phyloP scores from a whole-genome alignment of 2,888 invertebrate species.

The Stictocephala bisonia region DNA sequence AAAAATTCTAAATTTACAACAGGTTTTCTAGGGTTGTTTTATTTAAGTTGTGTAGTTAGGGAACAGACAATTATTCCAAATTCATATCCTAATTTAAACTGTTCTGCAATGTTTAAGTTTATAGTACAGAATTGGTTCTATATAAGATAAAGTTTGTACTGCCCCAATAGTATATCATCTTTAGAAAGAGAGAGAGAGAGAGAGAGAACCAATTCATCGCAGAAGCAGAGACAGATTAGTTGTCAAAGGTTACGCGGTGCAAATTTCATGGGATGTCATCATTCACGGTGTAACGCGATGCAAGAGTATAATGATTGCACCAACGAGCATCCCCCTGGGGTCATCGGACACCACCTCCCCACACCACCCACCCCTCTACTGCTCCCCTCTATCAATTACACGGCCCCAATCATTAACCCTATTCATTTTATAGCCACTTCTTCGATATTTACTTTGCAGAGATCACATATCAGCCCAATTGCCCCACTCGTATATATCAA shows the following conservation, averaged over 20 bases:
- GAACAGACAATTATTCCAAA: no score
- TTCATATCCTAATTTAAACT: no score
- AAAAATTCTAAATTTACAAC: no score
- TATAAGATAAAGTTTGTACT: no score
- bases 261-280: constrained; percentile 34
- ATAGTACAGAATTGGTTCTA: no score
- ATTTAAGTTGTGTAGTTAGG: no score
- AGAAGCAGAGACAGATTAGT: constrained; percentile 25
- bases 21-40: no score
- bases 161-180: constrained; percentile 31
- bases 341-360: constrained; percentile 28
- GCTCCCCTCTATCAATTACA: constrained; percentile 30
- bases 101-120: no score
- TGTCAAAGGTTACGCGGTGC: constrained; percentile 40
- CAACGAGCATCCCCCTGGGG: constrained; percentile 30
- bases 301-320: constrained; percentile 40
- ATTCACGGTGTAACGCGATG: constrained; percentile 34
- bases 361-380: neutral
- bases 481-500: constrained; percentile 16
- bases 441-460: constrained; percentile 15
- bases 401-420: constrained; percentile 38
- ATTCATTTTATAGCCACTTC: constrained; percentile 36
- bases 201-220: neutral
- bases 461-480: constrained; percentile 6
- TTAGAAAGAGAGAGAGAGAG: constrained; percentile 11